Percentiles rank a stretch among this genome's conserved stretches.
Evolutionary conservation across 2,797 vertebrate species (phyloP).

Genomic region (Threskiornis aethiopicus): DNA sequence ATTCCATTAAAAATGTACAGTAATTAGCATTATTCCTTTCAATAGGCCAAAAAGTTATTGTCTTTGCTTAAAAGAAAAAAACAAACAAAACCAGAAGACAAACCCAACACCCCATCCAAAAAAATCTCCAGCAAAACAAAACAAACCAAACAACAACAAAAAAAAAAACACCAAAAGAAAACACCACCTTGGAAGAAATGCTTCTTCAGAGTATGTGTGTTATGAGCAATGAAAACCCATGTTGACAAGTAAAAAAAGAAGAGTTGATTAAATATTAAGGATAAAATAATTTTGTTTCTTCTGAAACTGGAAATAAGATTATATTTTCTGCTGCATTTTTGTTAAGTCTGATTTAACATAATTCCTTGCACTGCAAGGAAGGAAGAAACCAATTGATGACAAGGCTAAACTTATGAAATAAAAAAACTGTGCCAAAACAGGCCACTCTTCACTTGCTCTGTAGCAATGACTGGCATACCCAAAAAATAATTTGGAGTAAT

Average conservation of each 20-base stretch:
- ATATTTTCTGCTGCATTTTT: not conserved
- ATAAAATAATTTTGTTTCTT: not conserved
- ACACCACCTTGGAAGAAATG: not conserved
- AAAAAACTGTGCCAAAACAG: not conserved
- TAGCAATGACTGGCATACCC: not conserved
- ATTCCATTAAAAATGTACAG: not conserved
- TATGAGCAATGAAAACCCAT: not conserved
- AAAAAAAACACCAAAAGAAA: not conserved
- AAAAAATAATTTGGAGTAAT: not conserved
- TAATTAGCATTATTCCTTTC: not conserved
- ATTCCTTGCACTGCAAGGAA: not conserved
- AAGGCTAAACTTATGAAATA: not conserved
- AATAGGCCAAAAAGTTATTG: not conserved
- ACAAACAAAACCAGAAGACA: not conserved
- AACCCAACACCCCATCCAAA: not conserved
- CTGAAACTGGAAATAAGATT: not conserved
- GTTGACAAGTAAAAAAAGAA: not conserved
- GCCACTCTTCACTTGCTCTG: not conserved
- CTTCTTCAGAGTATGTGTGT: not conserved
- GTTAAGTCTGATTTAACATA: not conserved
- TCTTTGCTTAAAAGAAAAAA: not conserved
- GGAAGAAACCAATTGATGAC: not conserved
- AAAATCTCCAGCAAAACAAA: not conserved
- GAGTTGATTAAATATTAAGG: not conserved
- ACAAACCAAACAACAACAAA: not conserved